phyloP scores from a whole-genome alignment of 2,113 vertebrate species.

The Cisticola juncidis region DNA sequence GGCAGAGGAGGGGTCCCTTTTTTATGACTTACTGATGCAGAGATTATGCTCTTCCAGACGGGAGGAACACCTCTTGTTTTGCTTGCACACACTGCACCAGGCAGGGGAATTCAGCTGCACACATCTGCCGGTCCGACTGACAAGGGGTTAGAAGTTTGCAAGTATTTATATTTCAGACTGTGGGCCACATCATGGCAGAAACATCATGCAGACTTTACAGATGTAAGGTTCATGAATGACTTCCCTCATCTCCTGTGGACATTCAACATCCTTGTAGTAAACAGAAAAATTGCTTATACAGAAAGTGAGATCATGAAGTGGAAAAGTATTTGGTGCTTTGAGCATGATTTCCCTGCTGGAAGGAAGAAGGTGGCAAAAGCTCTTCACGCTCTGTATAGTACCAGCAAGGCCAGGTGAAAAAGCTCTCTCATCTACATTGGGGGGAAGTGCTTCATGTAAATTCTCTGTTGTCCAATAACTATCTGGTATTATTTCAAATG shows the following conservation, averaged over 20 bases:
- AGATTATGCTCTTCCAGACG: background rate
- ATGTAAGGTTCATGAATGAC: background rate
- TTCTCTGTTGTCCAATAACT: background rate
- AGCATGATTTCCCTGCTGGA: background rate
- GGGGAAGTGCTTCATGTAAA: background rate
- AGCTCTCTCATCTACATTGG: background rate
- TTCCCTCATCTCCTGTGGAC: background rate
- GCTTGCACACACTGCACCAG: background rate
- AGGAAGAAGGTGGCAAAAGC: background rate
- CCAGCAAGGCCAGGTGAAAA: background rate
- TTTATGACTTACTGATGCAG: background rate
- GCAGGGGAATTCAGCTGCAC: background rate
- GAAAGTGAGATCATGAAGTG: constrained; percentile 20
- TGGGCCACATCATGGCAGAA: background rate
- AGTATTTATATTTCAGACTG: background rate
- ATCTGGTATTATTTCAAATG: background rate
- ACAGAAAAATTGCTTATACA: constrained; percentile 6
- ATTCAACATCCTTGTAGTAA: background rate
- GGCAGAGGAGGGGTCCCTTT: background rate
- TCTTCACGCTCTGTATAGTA: background rate
- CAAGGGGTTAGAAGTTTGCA: background rate
- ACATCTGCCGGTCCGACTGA: background rate
- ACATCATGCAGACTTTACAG: background rate
- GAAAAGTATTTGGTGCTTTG: constrained; percentile 21
- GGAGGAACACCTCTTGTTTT: background rate